Evolutionary conservation across 2,797 vertebrate species (phyloP), one percentile per base, ranked within the genome.

Genomic region (Myoxocephalus aenaeus): DNA sequence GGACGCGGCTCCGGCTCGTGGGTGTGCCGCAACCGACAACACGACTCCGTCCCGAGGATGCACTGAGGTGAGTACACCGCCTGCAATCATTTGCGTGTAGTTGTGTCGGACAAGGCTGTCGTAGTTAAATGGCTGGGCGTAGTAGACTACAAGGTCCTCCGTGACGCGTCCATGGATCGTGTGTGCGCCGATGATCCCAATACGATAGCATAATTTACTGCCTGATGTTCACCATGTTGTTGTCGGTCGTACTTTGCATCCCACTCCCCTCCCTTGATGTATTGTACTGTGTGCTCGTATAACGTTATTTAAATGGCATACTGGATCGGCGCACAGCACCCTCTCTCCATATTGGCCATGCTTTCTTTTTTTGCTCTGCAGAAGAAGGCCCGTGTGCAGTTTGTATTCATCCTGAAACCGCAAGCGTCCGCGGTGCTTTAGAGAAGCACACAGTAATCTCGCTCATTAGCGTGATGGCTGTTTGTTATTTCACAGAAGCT

Each of bases 31-130:
- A 74, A 75, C 89, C 89, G 62, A 84, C 57, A 73, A 73, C 84
- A 89, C 66, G 87, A 86, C 84, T 27, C 70, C 59, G 50, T 81
- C 72, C 79, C 7, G 86, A 88, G 80, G 88, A 94, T 94, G 93
- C 85, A 42, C 83, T 94, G 88, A 95, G 95, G 95, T 95, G 89
- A 92, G 93, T 75, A 1, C 25, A 3, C 32, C 3, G 34, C 25
- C 59, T 46, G 27, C 50, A 82, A 0, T 22, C 9, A 4, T 69
- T 8, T 69, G 13, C 50, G 12, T 34, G 22, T 2, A 2, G 2
- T 7, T 34, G 10, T 7, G 46, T 65, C 61, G 53, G 58, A 53
- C 50, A 6, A 38, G 53, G 27, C 63, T 7, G 20, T 59, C 22
- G 4, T 51, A 77, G 63, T n/a, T 46, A 65, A 46, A 56, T 27